Percentiles rank a stretch among this genome's conserved stretches.
phyloP scores from a whole-genome alignment of 2,888 invertebrate genomes.

The Amitus sp. region DNA sequence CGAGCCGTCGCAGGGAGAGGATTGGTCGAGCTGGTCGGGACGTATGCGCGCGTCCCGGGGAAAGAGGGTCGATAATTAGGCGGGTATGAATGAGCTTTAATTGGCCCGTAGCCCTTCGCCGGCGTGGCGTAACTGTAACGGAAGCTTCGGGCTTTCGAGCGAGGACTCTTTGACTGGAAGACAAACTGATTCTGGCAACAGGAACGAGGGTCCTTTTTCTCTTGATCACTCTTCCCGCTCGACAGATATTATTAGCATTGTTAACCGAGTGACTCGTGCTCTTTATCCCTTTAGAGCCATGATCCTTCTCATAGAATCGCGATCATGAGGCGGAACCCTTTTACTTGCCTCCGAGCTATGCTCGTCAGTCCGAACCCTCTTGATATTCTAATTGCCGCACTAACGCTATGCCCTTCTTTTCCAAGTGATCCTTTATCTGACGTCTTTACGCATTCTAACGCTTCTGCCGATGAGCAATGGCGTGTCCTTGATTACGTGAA shows the following conservation, averaged over 20 bases:
- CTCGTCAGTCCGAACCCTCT: constrained; percentile 31
- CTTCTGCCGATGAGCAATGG: neutral
- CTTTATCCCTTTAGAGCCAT: constrained; percentile 50
- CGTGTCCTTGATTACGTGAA: neutral
- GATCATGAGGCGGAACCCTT: constrained; percentile 45
- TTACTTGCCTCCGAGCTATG: constrained; percentile 49
- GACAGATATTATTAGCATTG: constrained; percentile 63
- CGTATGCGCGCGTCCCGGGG: constrained; percentile 41
- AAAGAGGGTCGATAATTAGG: constrained; percentile 56
- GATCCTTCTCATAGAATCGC: constrained; percentile 47
- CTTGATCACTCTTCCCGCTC: constrained; percentile 43
- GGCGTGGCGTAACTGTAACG: constrained; percentile 44
- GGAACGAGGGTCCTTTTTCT: constrained; percentile 46
- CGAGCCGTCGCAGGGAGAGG: constrained; percentile 54
- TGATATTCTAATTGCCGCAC: constrained; percentile 52
- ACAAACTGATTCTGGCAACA: constrained; percentile 47
- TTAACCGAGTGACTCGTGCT: constrained; percentile 59
- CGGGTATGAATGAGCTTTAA: constrained; percentile 60
- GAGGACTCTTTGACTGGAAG: constrained; percentile 54
- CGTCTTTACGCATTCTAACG: neutral
- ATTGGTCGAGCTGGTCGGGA: constrained; percentile 53
- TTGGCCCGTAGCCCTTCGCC: constrained; percentile 53
- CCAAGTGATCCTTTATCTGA: constrained; percentile 49
- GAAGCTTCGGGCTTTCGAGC: constrained; percentile 45
- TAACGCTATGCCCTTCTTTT: constrained; percentile 51